These are phyloP conservation scores for Paralichthys olivaceus DNA, from an alignment of 2,113 vertebrate species.

Conservation along the genomic window DNA sequence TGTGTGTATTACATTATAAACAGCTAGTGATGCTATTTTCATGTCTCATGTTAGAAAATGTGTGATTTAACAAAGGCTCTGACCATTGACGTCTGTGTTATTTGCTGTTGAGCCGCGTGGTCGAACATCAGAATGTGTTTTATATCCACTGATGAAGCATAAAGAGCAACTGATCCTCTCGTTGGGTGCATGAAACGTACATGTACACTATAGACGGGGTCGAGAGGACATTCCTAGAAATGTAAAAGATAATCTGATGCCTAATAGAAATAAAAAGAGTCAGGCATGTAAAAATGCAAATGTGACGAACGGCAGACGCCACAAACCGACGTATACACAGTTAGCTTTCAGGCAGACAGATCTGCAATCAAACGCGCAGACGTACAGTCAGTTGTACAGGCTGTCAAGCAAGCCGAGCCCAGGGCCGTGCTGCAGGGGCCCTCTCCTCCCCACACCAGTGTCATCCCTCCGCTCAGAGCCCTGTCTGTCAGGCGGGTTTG, in stretches of 20 bases:
- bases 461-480: conserved; percentile 74
- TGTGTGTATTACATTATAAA: conserved; percentile 29
- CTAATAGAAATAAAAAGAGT: conserved; percentile 15
- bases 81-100: conserved; percentile 33
- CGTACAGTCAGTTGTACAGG: not conserved
- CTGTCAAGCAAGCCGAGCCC: conserved; percentile 54
- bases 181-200: conserved; percentile 69
- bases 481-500: conserved; percentile 78
- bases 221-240: not conserved
- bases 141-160: conserved; percentile 37
- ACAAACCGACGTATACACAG: conserved; percentile 1
- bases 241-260: not conserved
- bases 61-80: conserved; percentile 32
- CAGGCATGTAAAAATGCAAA: conserved; percentile 42
- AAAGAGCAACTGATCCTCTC: conserved; percentile 58
- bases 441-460: conserved; percentile 75
- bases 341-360: conserved; percentile 51
- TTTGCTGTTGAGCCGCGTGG: conserved; percentile 14
- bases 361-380: conserved; percentile 50
- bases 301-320: conserved; percentile 41
- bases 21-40: conserved; percentile 26
- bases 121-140: conserved; percentile 13
- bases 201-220: not conserved
- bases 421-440: conserved; percentile 53
- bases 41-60: conserved; percentile 24